Evolutionary conservation across 2,888 invertebrate species (phyloP), one percentile per base, ranked within the genome.

Genomic region (Agrochola circellaris): DNA sequence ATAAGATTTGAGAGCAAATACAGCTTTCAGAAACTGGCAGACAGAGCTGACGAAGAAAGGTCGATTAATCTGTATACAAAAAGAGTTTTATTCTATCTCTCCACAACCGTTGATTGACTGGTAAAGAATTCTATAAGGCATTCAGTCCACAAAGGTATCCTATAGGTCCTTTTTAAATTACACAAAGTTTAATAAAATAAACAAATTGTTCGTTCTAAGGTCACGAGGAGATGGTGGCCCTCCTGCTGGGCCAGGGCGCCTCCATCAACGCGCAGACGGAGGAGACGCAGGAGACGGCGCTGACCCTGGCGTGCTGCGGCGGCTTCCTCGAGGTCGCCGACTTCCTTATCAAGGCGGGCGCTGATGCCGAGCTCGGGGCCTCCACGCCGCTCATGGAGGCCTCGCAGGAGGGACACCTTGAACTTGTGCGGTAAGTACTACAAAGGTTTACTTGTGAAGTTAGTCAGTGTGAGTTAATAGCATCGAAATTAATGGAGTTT

Each of bases 341-440:
- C 94, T 99, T 99, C 95, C 97, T 99, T 73, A 98, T 99, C 89
- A 99, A 99, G 94, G 98, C 99, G 70, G 99, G 99, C 64, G 99
- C 99, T 6, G 99, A 99, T 93, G 98, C 99, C 71, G 99, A 99
- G 94, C 97, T 99, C 61, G 99, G 99, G 97, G 99, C 99, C 26
- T 99, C 99, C 75, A 99, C 99, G 23, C 99, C 99, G 0, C 97
- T 99, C 8, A 99, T 99, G 99, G 99, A 99, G 96, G 99, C 99
- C 62, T 98, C 99, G 8, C 99, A 99, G 95, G 99, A 99, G 94
- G 99, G 99, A 23, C 99, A 99, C 92, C 97, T 99, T 34, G 99
- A 99, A 92, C 97, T 99, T 78, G 99, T 99, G 75, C 97, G 98
- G 94, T 96, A 2, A 82, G 84, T 78, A n/a, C 68, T 6, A 11